A percentile compares a stretch with the other conserved stretches of the same genome.
Evolutionary conservation across 2,797 vertebrate species (phyloP).

Genomic region (Limnodromus scolopaceus): DNA sequence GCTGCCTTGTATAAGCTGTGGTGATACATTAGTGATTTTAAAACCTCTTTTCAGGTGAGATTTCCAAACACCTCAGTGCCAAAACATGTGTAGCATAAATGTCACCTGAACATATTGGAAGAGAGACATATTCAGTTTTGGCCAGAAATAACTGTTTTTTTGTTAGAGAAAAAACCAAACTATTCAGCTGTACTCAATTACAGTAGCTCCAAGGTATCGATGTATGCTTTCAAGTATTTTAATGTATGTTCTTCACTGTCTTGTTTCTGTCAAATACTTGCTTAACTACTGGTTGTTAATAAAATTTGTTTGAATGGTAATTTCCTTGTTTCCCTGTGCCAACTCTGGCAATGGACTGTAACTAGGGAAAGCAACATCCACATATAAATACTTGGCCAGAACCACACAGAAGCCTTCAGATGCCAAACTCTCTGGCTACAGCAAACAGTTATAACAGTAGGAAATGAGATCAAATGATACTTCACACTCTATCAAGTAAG

Average conservation of each 20-base stretch:
- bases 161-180: background rate
- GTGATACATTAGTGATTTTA: background rate
- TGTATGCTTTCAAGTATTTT: background rate
- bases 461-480: slow-evolving; percentile 15
- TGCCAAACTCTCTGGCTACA: background rate
- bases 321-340: background rate
- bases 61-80: background rate
- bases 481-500: background rate
- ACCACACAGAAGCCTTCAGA: background rate
- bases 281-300: background rate
- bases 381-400: background rate
- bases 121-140: background rate
- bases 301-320: slow-evolving; percentile 28
- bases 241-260: background rate
- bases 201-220: background rate
- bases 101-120: background rate
- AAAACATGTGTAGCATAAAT: background rate
- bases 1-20: background rate
- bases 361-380: background rate
- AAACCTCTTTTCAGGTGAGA: background rate
- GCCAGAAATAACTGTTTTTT: background rate
- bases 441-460: background rate
- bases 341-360: background rate
- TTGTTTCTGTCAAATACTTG: slow-evolving; percentile 10
- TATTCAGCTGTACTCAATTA: background rate